These are phyloP conservation scores for Hyles vespertilio DNA, from an alignment of 1,140 invertebrate species.

Conservation along the genomic window DNA sequence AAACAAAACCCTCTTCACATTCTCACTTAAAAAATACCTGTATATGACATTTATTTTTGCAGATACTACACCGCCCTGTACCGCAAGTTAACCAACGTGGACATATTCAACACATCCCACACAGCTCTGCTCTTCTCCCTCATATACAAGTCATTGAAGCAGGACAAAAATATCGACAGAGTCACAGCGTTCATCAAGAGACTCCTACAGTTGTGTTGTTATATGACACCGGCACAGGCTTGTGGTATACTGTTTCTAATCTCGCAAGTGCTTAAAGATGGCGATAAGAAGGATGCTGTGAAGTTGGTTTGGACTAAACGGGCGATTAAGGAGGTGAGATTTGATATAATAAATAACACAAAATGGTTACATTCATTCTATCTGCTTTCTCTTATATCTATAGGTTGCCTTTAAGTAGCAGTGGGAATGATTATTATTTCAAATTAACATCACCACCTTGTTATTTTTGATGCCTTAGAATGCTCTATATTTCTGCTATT, in stretches of 20 bases:
- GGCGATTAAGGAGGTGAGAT: constrained; percentile 49
- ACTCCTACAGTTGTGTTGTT: constrained; percentile 84
- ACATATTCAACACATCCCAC: constrained; percentile 84
- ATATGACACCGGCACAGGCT: constrained; percentile 78
- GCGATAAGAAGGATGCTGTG: constrained; percentile 45
- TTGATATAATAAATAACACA: neutral
- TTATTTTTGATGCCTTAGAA: too few species aligned
- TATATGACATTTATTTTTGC: constrained; percentile 28
- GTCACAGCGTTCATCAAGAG: constrained; percentile 93
- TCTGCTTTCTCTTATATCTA: too few species aligned
- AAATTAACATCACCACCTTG: too few species aligned
- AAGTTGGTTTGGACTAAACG: constrained; percentile 47
- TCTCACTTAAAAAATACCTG: too few species aligned
- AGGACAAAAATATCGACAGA: constrained; percentile 83
- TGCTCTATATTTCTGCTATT: too few species aligned
- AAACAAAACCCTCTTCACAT: too few species aligned
- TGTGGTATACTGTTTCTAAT: constrained; percentile 88
- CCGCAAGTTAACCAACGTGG: constrained; percentile 87
- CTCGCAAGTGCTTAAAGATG: constrained; percentile 80
- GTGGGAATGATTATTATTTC: too few species aligned
- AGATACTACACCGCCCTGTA: constrained; percentile 95
- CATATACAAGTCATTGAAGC: constrained; percentile 88
- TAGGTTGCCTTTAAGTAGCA: too few species aligned
- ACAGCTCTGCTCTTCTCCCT: constrained; percentile 92
- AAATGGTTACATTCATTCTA: too few species aligned